These are phyloP conservation scores for Petrolisthes manimaculis DNA, from an alignment of 2,888 invertebrate genomes.

Conservation along the genomic window DNA sequence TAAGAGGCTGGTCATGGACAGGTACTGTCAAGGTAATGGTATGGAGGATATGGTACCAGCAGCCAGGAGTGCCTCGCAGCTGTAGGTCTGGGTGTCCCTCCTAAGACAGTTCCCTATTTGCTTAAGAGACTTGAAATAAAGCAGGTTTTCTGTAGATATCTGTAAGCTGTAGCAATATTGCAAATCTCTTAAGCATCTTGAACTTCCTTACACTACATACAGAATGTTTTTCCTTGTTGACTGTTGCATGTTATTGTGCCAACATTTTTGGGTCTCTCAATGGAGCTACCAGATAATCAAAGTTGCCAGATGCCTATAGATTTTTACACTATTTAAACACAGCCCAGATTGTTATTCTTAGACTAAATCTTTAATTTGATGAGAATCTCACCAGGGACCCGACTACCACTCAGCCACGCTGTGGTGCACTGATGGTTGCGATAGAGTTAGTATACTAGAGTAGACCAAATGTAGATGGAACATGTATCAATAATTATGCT, in stretches of 20 bases:
- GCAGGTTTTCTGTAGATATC: conserved; percentile 61
- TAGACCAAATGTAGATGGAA: conserved; percentile 63
- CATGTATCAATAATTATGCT: conserved; percentile 64
- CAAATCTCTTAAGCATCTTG: conserved; percentile 40
- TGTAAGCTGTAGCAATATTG: conserved; percentile 45
- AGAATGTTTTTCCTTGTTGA: conserved; percentile 62
- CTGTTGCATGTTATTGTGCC: conserved; percentile 63
- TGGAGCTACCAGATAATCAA: conserved; percentile 62
- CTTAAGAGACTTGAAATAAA: conserved; percentile 38
- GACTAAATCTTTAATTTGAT: conserved; percentile 56
- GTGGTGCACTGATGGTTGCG: conserved; percentile 60
- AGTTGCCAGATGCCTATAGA: conserved; percentile 62
- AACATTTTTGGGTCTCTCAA: conserved; percentile 62
- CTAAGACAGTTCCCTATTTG: conserved; percentile 29
- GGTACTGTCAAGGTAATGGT: conserved; percentile 64
- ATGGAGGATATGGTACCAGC: conserved; percentile 63
- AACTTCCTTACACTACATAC: conserved; percentile 48
- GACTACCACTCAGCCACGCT: conserved; percentile 50
- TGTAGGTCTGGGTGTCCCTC: conserved; percentile 53
- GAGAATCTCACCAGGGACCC: conserved; percentile 60
- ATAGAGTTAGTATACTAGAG: conserved; percentile 63
- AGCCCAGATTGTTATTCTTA: conserved; percentile 61
- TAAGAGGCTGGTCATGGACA: conserved; percentile 63
- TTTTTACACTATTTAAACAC: conserved; percentile 61
- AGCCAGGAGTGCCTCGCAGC: conserved; percentile 59